A percentile compares a stretch with the other conserved stretches of the same genome.
These are phyloP conservation scores for Gallinago stenura DNA, from an alignment of 2,797 vertebrate species.

Conservation along the genomic window DNA sequence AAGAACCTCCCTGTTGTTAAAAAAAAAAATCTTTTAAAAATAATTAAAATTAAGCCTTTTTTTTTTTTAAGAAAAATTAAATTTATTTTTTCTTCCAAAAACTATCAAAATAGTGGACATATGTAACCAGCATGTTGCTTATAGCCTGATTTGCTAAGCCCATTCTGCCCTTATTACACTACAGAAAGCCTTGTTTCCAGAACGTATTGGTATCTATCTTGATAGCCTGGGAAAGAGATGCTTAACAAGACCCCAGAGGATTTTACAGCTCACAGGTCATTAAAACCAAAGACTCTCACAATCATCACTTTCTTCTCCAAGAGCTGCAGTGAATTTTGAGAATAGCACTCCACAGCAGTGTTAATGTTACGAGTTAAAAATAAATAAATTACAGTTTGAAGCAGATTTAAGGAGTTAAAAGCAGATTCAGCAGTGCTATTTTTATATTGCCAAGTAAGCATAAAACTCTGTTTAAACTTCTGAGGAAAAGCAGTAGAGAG, in stretches of 20 bases:
- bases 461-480: conserved; percentile 4
- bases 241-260: not conserved
- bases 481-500: not conserved
- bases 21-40: not conserved
- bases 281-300: not conserved
- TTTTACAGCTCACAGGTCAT: not conserved
- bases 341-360: not conserved
- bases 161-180: not conserved
- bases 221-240: not conserved
- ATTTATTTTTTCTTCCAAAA: not conserved
- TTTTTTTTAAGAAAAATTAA: not conserved
- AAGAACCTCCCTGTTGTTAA: not conserved
- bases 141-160: not conserved
- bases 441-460: conserved; percentile 36
- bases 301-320: not conserved
- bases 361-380: not conserved
- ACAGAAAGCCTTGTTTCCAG: not conserved
- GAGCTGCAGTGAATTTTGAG: not conserved
- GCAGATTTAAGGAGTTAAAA: not conserved
- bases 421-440: conserved; percentile 30
- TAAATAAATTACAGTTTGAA: not conserved
- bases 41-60: not conserved
- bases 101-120: not conserved
- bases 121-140: not conserved
- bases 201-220: not conserved